Evolutionary conservation across 2,797 vertebrate genomes (phyloP).

Genomic region (Clarias fuscus): DNA sequence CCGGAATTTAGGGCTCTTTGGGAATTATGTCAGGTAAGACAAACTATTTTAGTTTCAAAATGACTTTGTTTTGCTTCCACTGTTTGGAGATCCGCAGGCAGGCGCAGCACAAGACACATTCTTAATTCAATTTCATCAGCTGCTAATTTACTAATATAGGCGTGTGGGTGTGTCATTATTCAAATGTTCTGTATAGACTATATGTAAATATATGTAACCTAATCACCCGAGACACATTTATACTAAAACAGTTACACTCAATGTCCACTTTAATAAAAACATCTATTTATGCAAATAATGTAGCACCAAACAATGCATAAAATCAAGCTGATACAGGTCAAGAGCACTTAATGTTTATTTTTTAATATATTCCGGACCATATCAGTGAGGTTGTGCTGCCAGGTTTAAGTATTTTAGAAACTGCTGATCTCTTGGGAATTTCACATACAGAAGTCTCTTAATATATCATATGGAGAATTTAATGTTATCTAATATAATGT

Average conservation of each 20-base stretch:
- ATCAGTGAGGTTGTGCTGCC: no score
- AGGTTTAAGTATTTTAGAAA: no score
- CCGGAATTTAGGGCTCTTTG: constrained; percentile 35
- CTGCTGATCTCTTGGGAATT: no score
- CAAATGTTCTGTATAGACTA: neutral
- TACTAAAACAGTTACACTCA: neutral
- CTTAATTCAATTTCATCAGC: constrained; percentile 44
- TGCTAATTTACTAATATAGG: constrained; percentile 32
- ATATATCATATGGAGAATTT: no score
- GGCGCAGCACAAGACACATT: constrained; percentile 33
- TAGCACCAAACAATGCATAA: no score
- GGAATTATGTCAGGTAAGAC: constrained; percentile 49
- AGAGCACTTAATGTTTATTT: no score
- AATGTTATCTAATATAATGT: no score
- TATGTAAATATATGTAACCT: neutral
- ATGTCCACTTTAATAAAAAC: no score
- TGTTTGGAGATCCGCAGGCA: constrained; percentile 39
- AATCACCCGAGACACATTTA: neutral
- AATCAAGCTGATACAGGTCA: no score
- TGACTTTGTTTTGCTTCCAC: constrained; percentile 49
- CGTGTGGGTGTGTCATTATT: neutral
- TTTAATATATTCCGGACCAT: no score
- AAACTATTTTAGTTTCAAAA: constrained; percentile 40
- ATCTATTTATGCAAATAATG: no score
- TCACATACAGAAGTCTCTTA: no score